phyloP scores from a whole-genome alignment of 2,888 invertebrate species.

The Petrolisthes manimaculis region DNA sequence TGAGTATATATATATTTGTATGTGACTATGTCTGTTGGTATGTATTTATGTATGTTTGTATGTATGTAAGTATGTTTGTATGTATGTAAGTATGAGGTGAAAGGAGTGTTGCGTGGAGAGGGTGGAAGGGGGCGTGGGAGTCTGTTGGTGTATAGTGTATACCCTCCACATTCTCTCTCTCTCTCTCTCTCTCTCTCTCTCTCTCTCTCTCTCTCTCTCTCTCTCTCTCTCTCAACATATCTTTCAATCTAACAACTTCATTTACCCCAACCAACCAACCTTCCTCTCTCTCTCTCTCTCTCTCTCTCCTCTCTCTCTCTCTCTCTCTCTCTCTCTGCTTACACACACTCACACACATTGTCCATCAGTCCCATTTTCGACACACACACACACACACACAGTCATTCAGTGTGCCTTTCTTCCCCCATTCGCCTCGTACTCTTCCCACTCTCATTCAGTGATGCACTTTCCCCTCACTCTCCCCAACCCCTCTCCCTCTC shows the following conservation, averaged over 20 bases:
- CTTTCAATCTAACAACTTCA: background rate
- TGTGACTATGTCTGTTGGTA: background rate
- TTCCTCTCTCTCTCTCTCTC: background rate
- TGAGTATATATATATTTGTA: background rate
- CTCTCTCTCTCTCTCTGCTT: background rate
- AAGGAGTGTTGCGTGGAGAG: background rate
- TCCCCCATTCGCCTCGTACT: background rate
- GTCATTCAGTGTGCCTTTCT: background rate
- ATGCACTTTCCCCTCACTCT: background rate
- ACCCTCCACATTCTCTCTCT: background rate
- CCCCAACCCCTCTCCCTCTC: background rate
- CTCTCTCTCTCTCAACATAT: no score
- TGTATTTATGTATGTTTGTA: background rate
- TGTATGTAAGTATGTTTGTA: background rate
- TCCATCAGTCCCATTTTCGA: no score
- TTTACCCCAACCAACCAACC: no score
- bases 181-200: constrained; percentile 30
- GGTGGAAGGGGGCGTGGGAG: background rate
- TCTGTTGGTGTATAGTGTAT: background rate
- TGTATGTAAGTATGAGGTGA: background rate
- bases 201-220: background rate
- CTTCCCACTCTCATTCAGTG: no score
- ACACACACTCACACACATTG: no score
- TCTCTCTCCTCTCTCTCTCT: background rate
- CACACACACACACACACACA: no score